Conservation (phyloP, 2,888 invertebrate genomes). For the Tridacna crocea region DNA sequence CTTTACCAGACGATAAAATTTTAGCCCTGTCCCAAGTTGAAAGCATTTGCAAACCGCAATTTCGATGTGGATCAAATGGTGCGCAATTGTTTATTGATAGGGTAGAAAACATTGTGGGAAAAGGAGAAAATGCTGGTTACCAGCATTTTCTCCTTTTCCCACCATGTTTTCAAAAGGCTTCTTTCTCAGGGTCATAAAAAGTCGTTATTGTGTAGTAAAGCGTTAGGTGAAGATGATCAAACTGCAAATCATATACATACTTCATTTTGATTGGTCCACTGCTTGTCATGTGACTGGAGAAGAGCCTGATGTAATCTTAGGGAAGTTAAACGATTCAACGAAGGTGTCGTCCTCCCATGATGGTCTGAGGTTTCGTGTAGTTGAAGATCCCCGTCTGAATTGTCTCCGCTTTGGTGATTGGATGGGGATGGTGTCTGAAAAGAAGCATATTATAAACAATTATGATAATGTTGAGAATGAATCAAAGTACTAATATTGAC, state of each 20-base stretch:
- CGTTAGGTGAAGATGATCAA: too few relatives aligned
- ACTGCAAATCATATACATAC: slow-evolving; percentile 41
- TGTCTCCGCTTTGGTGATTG: slow-evolving; percentile 26
- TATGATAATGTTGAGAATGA: neutral
- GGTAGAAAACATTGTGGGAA: too few relatives aligned
- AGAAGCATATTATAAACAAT: neutral
- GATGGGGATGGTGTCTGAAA: slow-evolving; percentile 61
- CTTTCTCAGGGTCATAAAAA: too few relatives aligned
- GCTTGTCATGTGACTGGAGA: slow-evolving; percentile 70
- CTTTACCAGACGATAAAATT: too few relatives aligned
- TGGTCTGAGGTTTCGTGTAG: slow-evolving; percentile 33
- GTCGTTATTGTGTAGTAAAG: too few relatives aligned
- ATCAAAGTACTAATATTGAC: neutral
- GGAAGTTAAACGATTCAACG: slow-evolving; percentile 63
- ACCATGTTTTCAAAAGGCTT: too few relatives aligned
- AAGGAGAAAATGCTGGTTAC: too few relatives aligned
- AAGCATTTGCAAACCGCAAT: too few relatives aligned
- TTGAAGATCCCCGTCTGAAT: slow-evolving; percentile 46
- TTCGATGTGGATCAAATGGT: too few relatives aligned
- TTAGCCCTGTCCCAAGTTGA: too few relatives aligned
- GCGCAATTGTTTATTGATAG: too few relatives aligned
- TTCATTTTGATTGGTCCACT: slow-evolving; percentile 62
- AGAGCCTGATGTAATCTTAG: slow-evolving; percentile 66
- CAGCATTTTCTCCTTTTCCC: too few relatives aligned
- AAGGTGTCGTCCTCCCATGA: slow-evolving; percentile 54